Base-by-base conservation (phyloP, 2,797 vertebrate species). In the Platalea minor region DNA sequence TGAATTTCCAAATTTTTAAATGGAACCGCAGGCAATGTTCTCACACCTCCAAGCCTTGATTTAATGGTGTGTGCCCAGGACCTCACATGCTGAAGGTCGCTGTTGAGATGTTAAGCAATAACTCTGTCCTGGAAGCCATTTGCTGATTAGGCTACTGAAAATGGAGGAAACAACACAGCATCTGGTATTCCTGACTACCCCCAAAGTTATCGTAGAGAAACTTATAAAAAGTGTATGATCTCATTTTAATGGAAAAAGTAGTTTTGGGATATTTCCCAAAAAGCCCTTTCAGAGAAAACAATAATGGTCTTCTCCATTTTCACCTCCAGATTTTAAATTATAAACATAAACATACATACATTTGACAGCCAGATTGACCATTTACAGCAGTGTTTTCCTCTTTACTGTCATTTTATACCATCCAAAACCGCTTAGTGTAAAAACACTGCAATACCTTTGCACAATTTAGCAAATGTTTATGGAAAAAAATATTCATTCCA, bases 121-220 rank as follows among this genome's bases (percentile, higher is more conserved):
- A 43, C 26, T 89, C 39, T 76, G 25, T 26, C 51, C 82, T 87
- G 74, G 54, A 73, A 98, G 97, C 94, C 1, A 91, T 97, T 93
- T 98, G 97, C 81, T 96, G 96, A 81, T 98, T 97, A 8, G 59
- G 35, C 26, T 98, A 95, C 68, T 2, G 61, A 89, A 85, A 98
- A 97, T 8, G 70, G 97, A 31, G 97, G 97, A 4, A 97, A 93
- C 11, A 98, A 93, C 41, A 11, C 89, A 4, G 89, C 95, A 41
- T 96, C 97, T 11, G 97, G 68, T 56, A 97, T 97, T 91, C 98
- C 98, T 80, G 92, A 97, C 69, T 98, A 98, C 79, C 90, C 46
- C 72, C 21, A 25, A 45, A 98, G 98, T 79, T 98, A 98, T 92
- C 97, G 91, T 28, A 98, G 97, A 84, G 97, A 98, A 64, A 95